Conservation (phyloP, 1,140 invertebrate genomes). For the Goniozus legneri region DNA sequence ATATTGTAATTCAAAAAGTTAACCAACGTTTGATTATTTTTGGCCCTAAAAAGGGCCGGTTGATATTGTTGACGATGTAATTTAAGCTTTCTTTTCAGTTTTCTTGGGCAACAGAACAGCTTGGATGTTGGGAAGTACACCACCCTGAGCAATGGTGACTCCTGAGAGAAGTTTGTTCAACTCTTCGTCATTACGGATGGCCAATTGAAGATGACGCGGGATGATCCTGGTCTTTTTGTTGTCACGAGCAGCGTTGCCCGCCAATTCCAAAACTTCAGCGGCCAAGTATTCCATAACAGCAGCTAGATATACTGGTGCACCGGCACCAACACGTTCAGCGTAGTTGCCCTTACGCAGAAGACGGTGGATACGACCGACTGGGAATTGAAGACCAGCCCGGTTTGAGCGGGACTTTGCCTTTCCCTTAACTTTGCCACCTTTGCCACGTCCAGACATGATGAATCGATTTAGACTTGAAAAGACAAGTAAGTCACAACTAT, state of each 20-base stretch:
- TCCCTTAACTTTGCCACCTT: conserved; percentile 19
- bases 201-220: conserved; percentile 14
- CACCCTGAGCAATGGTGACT: conserved; percentile 70
- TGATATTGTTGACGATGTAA: neutral
- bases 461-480: too few species aligned
- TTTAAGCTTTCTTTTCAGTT: conserved; percentile 19
- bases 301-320: conserved; percentile 59
- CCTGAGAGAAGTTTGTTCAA: conserved; percentile 16
- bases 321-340: conserved; percentile 56
- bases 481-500: too few species aligned
- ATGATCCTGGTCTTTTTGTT: conserved; percentile 22
- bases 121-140: conserved; percentile 59
- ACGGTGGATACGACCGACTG: conserved; percentile 18
- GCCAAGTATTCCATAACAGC: conserved; percentile 49
- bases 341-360: conserved; percentile 20
- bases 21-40: conserved; percentile 7
- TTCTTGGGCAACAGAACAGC: conserved; percentile 17
- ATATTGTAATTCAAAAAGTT: neutral
- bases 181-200: conserved; percentile 18
- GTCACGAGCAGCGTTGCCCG: conserved; percentile 11
- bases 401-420: conserved; percentile 16
- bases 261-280: conserved; percentile 48
- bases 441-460: conserved; percentile 20
- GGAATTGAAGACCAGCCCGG: conserved; percentile 17
- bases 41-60: conserved; percentile 31